Evolutionary conservation across 2,797 vertebrate species (phyloP).

Genomic region (Notamacropus eugenii): DNA sequence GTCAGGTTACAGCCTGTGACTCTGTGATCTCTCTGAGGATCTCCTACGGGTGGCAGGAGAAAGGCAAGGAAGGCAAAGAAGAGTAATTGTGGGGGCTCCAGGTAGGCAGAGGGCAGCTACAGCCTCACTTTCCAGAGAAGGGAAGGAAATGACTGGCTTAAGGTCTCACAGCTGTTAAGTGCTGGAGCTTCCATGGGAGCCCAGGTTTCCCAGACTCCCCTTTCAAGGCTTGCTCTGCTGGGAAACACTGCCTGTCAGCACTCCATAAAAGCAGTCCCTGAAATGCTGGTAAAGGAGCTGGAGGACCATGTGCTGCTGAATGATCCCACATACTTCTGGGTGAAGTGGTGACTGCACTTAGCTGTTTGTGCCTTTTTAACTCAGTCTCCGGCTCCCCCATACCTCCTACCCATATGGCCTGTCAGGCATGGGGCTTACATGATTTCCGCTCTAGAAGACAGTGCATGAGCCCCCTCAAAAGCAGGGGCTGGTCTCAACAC

Average conservation of each 20-base stretch:
- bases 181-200: background rate
- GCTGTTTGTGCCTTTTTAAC: background rate
- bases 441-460: background rate
- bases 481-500: background rate
- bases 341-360: background rate
- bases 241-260: background rate
- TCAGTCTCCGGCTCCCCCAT: background rate
- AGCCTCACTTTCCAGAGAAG: background rate
- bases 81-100: background rate
- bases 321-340: background rate
- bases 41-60: background rate
- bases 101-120: background rate
- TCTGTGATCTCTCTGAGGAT: background rate
- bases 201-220: background rate
- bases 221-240: background rate
- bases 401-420: background rate
- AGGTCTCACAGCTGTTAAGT: background rate
- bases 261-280: background rate
- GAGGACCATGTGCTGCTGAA: background rate
- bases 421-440: background rate
- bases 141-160: background rate
- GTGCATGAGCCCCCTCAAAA: background rate
- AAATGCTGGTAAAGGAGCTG: background rate
- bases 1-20: background rate
- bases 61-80: background rate